Percentiles rank a stretch among this genome's conserved stretches.
Conservation (phyloP, 2,888 invertebrate genomes). For the Alloscopus bannaensis region DNA sequence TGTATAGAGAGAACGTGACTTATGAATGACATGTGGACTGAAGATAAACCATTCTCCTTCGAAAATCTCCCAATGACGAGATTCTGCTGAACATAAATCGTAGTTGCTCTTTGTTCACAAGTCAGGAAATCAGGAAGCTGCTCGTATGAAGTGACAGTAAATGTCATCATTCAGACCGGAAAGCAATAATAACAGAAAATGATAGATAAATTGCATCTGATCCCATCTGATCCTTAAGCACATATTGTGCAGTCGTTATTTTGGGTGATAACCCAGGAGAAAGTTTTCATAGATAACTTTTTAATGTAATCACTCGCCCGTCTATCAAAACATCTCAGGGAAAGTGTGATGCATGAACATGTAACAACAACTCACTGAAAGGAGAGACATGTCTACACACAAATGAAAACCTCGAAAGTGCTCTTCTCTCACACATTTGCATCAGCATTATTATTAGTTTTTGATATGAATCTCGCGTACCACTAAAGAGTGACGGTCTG, state of each 20-base stretch:
- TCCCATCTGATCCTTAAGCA: no score
- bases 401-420: no score
- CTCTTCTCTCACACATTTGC: no score
- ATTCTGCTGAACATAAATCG: no score
- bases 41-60: background rate
- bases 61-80: constrained; percentile 17
- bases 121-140: constrained; percentile 44
- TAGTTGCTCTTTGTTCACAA: no score
- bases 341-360: constrained; percentile 2
- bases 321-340: no score
- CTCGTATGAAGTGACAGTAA: constrained; percentile 50
- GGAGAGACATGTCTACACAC: no score
- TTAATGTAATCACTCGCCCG: constrained; percentile 40
- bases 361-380: background rate
- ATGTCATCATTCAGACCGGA: constrained; percentile 49
- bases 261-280: background rate
- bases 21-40: constrained; percentile 50
- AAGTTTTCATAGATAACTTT: constrained; percentile 12
- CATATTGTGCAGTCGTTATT: background rate
- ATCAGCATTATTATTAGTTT: no score
- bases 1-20: constrained; percentile 44
- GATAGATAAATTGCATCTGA: constrained; percentile 48
- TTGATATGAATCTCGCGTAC: no score
- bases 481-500: no score
- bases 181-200: constrained; percentile 50